Evolutionary conservation across 2,888 invertebrate genomes (phyloP), one percentile per base, ranked within the genome.

Genomic region (Drosophila atroscutellata): DNA sequence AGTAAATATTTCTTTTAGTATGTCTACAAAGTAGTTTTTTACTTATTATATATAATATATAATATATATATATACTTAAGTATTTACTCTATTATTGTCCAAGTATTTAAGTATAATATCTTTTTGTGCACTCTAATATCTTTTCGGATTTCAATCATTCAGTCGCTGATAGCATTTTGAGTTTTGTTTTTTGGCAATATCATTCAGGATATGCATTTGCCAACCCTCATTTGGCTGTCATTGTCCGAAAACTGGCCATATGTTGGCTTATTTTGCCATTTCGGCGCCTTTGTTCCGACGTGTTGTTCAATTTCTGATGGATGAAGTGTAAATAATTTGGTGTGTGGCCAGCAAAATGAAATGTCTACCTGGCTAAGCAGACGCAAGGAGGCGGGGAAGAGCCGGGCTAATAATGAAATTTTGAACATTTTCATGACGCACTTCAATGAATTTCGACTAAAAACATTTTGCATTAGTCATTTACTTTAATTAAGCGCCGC

Each of bases 241-340:
- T 42, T 36, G 39, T 37, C 57, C 39, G n/a, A 49, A 59, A 54
- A 56, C 50, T 63, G 56, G 60, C 76, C 80, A 79, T 80, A 79
- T 79, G 79, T 39, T 75, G 36, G 52, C 52, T 71, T 79, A 72
- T 76, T 73, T 77, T 65, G 77, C 73, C 77, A 77, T 67, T 79
- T 75, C 76, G 79, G 79, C 70, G 69, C 67, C 64, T 76, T 78
- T 72, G 75, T 71, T 55, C 45, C 45, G 45, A 8, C 20, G 45
- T 45, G 45, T 45, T 45, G 30, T 65, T 64, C 61, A 45, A 67
- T 62, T 71, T 70, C 63, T 80, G 80, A 80, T 77, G 80, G 77
- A 80, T 80, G 71, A 57, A 75, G 76, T 65, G 72, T 72, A 76
- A 72, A 75, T 79, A 79, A 79, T 79, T 79, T 49, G 75, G 61